Conservation (phyloP, 2,797 vertebrate species). For the Glyptemys insculpta region DNA sequence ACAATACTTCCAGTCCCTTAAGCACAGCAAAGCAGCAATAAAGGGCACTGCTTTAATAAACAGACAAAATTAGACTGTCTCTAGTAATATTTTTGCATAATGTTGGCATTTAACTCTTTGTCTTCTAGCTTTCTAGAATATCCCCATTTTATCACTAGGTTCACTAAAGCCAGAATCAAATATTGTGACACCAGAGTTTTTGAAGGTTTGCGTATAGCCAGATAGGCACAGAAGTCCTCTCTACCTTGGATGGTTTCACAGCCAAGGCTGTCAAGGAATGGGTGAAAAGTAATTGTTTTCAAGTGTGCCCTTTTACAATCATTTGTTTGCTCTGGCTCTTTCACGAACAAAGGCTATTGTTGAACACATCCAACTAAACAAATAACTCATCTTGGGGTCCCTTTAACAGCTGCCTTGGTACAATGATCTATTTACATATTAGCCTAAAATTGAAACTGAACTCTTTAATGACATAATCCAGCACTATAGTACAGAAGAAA, state of each 20-base stretch:
- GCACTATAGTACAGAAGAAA: constrained; percentile 75
- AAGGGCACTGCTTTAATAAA: background rate
- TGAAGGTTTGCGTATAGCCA: constrained; percentile 69
- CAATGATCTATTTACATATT: constrained; percentile 87
- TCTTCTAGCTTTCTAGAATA: constrained; percentile 40
- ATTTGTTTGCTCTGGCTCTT: constrained; percentile 91
- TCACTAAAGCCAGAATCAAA: constrained; percentile 42
- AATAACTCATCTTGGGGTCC: constrained; percentile 87
- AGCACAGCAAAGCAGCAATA: background rate
- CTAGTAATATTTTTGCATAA: background rate
- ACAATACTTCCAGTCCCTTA: constrained; percentile 5
- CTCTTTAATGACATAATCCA: constrained; percentile 87
- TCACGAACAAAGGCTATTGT: constrained; percentile 89
- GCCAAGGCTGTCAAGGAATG: constrained; percentile 86
- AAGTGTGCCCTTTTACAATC: constrained; percentile 89
- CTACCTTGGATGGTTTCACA: constrained; percentile 86
- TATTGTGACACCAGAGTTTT: constrained; percentile 50
- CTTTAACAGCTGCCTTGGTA: constrained; percentile 88
- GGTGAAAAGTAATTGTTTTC: constrained; percentile 90
- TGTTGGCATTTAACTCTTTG: constrained; percentile 56
- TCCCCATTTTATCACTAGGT: constrained; percentile 52
- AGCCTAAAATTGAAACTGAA: constrained; percentile 87
- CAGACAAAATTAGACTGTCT: constrained; percentile 22
- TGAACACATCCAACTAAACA: constrained; percentile 88
- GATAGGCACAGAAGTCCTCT: constrained; percentile 66